These are phyloP conservation scores for Siphamia tubifer DNA, from an alignment of 2,113 vertebrate species.

Conservation along the genomic window DNA sequence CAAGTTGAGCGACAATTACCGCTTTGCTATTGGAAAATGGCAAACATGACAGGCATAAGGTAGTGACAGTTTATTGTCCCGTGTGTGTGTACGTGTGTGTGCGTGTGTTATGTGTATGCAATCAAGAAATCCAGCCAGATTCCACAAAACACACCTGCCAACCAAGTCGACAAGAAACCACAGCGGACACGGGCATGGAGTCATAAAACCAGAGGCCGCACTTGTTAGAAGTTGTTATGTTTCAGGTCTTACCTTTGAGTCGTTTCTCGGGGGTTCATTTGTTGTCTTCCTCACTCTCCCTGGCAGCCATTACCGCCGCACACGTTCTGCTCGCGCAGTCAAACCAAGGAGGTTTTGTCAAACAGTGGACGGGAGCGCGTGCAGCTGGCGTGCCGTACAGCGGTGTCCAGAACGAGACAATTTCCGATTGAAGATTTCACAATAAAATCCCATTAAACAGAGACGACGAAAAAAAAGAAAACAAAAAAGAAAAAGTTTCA, in stretches of 20 bases:
- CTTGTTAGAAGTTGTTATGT: not conserved
- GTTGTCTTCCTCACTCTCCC: conserved; percentile 64
- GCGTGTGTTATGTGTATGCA: not conserved
- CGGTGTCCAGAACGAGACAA: not conserved
- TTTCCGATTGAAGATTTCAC: conserved; percentile 39
- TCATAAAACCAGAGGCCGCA: not conserved
- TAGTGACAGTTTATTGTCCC: conserved; percentile 60
- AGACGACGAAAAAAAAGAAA: too few species aligned
- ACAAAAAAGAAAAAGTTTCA: too few species aligned
- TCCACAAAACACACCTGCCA: conserved; percentile 41
- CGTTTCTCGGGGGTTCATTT: conserved; percentile 57
- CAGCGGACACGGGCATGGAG: not conserved
- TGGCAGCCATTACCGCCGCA: conserved; percentile 76
- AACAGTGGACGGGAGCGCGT: conserved; percentile 47
- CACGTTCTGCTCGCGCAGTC: conserved; percentile 52
- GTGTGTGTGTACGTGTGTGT: conserved; percentile 8
- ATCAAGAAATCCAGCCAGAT: conserved; percentile 19
- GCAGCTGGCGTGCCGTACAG: conserved; percentile 41
- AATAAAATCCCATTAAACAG: conserved; percentile 21
- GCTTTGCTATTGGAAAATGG: not conserved
- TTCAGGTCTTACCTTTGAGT: conserved; percentile 43
- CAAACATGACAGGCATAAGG: not conserved
- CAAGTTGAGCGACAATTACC: not conserved
- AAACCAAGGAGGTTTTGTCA: conserved; percentile 35
- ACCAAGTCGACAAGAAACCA: not conserved